Base-by-base conservation (phyloP, 2,113 vertebrate genomes). In the Leucopsar rothschildi region DNA sequence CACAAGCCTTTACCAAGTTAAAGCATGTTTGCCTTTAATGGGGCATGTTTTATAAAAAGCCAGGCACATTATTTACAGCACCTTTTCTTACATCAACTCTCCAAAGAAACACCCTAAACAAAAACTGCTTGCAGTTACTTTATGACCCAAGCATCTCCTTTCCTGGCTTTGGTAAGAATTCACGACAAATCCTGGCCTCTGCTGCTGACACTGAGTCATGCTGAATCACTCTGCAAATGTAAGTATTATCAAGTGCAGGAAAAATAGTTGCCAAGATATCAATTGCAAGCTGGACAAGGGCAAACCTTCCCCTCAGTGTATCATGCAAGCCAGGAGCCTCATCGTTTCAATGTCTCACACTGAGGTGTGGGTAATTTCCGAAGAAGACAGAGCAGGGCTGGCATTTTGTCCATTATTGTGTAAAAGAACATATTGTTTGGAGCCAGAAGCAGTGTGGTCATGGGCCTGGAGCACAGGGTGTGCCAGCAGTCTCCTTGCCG, bases 161-260 rank as follows among this genome's bases (percentile, higher is more conserved):
- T 55, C 24, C 53, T 85, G 81, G 87, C 81, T 95, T 92, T 76
- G 49, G 64, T 81, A 75, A 75, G 81, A 88, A 91, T 77, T 92
- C 83, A 33, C 60, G 59, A 39, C 50, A 69, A 86, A 92, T 65
- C 72, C 90, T 93, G 93, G 93, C 84, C 64, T 94, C 78, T 68
- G 45, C 52, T 3, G 4, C 90, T 73, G 82, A 70, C 86, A 70
- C 60, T 65, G 71, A 93, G 75, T 94, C 86, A 89, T 72, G 84
- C 91, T 93, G 94, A 95, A 90, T 96, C 92, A 90, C 53, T 90
- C 85, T 86, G 93, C 65, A 86, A 93, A 83, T 49, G 11, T 75
- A 87, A 86, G 90, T 68, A 78, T 84, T 89, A 93, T 69, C 88
- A 72, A 97, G 90, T 31, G 45, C 69, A 52, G 37, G 56, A 53